These are phyloP conservation scores for Catocala fraxini DNA, from an alignment of 2,888 invertebrate species.

Conservation along the genomic window DNA sequence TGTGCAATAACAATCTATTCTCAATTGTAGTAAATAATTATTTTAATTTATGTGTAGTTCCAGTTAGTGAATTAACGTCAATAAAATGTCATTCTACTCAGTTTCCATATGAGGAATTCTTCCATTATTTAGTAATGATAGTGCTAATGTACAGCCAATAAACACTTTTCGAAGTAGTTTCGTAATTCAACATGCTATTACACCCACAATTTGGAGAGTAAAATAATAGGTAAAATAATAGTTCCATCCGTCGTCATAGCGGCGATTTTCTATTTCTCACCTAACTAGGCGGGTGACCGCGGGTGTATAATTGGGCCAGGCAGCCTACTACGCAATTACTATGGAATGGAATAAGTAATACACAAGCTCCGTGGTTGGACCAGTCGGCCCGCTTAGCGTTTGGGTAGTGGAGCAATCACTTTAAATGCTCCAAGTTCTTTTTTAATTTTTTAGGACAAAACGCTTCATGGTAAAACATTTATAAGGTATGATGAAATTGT, in stretches of 20 bases:
- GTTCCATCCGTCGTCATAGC: conserved; percentile 36
- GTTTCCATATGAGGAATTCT: background rate
- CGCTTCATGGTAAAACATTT: too few species aligned
- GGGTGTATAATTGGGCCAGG: conserved; percentile 63
- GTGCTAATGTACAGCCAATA: conserved; percentile 31
- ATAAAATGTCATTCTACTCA: too few species aligned
- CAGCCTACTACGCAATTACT: conserved; percentile 63
- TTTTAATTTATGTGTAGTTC: too few species aligned
- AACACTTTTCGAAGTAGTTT: conserved; percentile 33
- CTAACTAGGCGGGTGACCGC: conserved; percentile 56
- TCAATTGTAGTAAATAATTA: too few species aligned
- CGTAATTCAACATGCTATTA: conserved; percentile 39
- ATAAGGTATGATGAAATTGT: too few species aligned
- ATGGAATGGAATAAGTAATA: conserved; percentile 64
- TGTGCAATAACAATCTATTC: too few species aligned
- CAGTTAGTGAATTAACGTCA: too few species aligned
- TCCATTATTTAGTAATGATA: conserved; percentile 20
- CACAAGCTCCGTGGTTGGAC: conserved; percentile 37
- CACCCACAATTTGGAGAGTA: conserved; percentile 40
- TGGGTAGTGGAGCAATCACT: conserved; percentile 48
- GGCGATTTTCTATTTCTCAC: conserved; percentile 54
- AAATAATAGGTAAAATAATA: conserved; percentile 47
- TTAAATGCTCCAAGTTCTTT: conserved; percentile 26
- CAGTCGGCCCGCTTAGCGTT: conserved; percentile 47
- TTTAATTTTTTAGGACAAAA: conserved; percentile 9